Evolutionary conservation across 2,797 vertebrate species (phyloP).

Genomic region (Sebastes steindachneri): DNA sequence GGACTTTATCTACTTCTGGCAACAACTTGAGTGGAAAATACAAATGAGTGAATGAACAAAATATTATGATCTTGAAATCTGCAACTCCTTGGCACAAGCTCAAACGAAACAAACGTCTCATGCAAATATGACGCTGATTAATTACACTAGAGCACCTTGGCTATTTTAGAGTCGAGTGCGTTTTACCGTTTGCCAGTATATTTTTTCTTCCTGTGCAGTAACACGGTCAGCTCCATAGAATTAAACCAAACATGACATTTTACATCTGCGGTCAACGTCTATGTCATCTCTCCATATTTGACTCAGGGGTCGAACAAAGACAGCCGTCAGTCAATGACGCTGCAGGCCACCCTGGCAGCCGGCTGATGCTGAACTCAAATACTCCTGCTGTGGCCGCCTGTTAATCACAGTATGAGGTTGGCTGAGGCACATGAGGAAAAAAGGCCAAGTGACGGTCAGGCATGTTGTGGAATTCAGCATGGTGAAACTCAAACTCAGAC

Average conservation of each 20-base stretch:
- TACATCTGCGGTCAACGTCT: neutral
- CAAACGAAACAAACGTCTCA: conserved; percentile 3
- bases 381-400: conserved; percentile 11
- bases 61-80: conserved; percentile 5
- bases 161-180: conserved; percentile 10
- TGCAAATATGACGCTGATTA: conserved; percentile 8
- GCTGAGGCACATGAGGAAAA: neutral
- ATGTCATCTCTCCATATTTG: neutral
- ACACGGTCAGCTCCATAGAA: neutral
- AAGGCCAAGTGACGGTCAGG: neutral
- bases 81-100: neutral
- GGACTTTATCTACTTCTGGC: neutral
- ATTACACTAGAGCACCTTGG: conserved; percentile 14
- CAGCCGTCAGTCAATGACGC: neutral
- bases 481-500: neutral
- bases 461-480: neutral
- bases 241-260: conserved; percentile 1
- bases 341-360: conserved; percentile 2
- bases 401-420: neutral
- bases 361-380: neutral
- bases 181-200: conserved; percentile 8
- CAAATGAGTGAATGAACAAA: neutral
- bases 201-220: neutral
- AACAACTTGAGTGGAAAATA: neutral
- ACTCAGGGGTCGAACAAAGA: neutral